Conservation (phyloP, 2,888 invertebrate genomes). For the Eupithecia insigniata region DNA sequence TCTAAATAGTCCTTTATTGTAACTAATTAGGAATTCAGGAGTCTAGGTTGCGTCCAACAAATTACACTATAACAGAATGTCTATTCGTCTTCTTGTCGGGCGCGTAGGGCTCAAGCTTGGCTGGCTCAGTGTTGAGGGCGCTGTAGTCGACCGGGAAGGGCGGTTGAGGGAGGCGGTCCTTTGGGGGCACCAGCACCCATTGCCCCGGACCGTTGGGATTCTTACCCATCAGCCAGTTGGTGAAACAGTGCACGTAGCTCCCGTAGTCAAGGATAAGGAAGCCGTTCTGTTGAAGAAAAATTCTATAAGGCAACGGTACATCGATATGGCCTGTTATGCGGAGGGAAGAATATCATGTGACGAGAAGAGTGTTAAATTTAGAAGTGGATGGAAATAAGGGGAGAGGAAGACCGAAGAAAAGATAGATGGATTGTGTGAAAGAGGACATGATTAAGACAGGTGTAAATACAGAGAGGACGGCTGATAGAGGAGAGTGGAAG, state of each 20-base stretch:
- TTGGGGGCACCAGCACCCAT: constrained; percentile 87
- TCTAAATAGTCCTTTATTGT: background rate
- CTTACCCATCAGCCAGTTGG: constrained; percentile 89
- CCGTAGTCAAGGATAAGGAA: constrained; percentile 87
- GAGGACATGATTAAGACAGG: too few species aligned
- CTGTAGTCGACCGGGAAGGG: constrained; percentile 91
- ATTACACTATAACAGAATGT: constrained; percentile 87
- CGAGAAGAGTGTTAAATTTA: too few species aligned
- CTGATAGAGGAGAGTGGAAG: too few species aligned
- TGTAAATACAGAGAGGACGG: too few species aligned
- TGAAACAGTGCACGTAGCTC: constrained; percentile 89
- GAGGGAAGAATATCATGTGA: too few species aligned
- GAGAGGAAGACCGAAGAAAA: too few species aligned
- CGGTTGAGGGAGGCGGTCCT: constrained; percentile 80
- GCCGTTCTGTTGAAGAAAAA: constrained; percentile 84
- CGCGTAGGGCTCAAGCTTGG: constrained; percentile 88
- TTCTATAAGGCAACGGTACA: background rate
- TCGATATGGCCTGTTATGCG: too few species aligned
- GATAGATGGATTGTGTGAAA: too few species aligned
- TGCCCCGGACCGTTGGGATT: constrained; percentile 91
- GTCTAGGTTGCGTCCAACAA: background rate
- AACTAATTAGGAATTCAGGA: background rate
- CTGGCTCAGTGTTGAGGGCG: constrained; percentile 88
- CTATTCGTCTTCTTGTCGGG: constrained; percentile 88
- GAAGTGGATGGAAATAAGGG: too few species aligned